Evolutionary conservation across 1,140 invertebrate species (phyloP).

Genomic region (Muscidifurax raptorellus): DNA sequence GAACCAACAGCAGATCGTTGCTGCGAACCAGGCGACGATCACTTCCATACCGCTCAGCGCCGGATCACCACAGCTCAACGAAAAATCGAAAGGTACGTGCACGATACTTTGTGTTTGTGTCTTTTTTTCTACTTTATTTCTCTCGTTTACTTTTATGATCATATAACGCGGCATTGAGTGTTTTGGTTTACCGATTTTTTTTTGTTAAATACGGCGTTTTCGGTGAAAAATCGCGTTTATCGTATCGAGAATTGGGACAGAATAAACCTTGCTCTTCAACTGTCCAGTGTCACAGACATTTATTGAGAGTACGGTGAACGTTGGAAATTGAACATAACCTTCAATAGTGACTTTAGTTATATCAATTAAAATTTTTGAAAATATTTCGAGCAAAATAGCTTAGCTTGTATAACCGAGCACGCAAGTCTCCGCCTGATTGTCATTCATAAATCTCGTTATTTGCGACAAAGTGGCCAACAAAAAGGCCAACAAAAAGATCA

Average conservation of each 20-base stretch:
- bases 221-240: too few species aligned
- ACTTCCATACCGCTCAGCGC: slow-evolving; percentile 65
- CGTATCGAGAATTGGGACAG: too few species aligned
- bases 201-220: too few species aligned
- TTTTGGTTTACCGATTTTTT: not conserved
- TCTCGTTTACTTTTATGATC: not conserved
- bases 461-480: not conserved
- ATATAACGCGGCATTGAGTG: not conserved
- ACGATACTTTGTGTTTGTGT: too few species aligned
- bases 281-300: too few species aligned
- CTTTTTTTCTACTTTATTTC: not conserved
- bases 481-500: too few species aligned
- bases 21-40: slow-evolving; percentile 55
- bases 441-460: not conserved
- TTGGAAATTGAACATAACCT: too few species aligned
- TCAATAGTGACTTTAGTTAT: too few species aligned
- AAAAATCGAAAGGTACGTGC: slow-evolving; percentile 70
- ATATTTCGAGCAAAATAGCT: too few species aligned
- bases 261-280: too few species aligned
- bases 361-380: too few species aligned
- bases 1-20: slow-evolving; percentile 54
- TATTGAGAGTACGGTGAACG: too few species aligned
- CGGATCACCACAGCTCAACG: slow-evolving; percentile 70
- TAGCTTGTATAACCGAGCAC: not conserved
- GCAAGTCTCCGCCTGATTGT: not conserved